Base-by-base conservation (phyloP, 2,797 vertebrate genomes). In the Aplochiton taeniatus region DNA sequence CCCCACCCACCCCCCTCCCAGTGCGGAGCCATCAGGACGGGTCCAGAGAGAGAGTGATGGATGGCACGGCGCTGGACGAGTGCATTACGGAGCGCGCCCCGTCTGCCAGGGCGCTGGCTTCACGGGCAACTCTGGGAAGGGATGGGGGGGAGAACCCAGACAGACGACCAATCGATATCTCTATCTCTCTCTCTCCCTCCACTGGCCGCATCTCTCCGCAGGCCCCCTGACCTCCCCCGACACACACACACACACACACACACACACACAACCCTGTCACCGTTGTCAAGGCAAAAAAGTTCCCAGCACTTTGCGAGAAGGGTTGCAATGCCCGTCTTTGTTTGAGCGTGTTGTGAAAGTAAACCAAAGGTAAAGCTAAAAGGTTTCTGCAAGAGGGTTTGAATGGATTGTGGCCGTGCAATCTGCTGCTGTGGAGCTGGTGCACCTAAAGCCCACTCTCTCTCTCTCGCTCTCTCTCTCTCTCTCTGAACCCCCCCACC, bases 41-140 rank as follows among this genome's bases (percentile, higher is more conserved):
- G 80, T 79, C 81, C 72, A 58, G 74, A 73, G 73, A 59, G 17
- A 76, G 75, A 82, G 79, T 85, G 86, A 90, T 89, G 86, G 83
- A 90, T 90, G 87, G 82, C 76, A 85, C 76, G 72, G 59, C 57
- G 73, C 63, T 72, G 69, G 78, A 82, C 42, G 31, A 62, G 82
- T 79, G 79, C 82, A 75, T 87, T 81, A 83, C 70, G 74, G 76
- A 84, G 76, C 74, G 63, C 73, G 73, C 52, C 68, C 78, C 48
- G n/a, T 79, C 82, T 79, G 82, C 84, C 81, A 79, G 42, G 83
- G 79, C 79, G 72, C n/a, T 75, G 74, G 79, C 77, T 78, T 73
- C 77, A 63, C 65, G 79, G 74, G 70, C 65, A 79, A 79, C 84
- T 80, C 74, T 83, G 55, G 74, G 77, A 83, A 81, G 78, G 76